A percentile compares a stretch with the other conserved stretches of the same genome.
Conservation (phyloP, 2,797 vertebrate species). For the Amblyraja radiata region DNA sequence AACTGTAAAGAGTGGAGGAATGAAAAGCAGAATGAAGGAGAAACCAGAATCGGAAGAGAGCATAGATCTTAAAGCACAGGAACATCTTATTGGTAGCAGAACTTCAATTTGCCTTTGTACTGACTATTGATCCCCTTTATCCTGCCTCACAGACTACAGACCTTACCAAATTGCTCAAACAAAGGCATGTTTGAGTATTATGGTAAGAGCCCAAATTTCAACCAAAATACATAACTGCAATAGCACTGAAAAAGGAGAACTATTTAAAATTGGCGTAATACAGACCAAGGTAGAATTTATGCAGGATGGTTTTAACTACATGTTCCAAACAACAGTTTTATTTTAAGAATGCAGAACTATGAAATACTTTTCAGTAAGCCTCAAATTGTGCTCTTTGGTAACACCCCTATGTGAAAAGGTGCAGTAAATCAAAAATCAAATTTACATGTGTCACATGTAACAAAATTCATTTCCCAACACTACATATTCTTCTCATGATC, state of each 20-base stretch:
- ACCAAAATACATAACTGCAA: neutral
- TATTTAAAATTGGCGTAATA: no score
- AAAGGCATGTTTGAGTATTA: neutral
- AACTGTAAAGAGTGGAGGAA: neutral
- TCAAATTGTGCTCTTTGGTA: neutral
- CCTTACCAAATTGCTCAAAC: neutral
- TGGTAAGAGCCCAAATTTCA: neutral
- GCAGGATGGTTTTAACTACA: neutral
- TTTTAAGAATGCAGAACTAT: neutral
- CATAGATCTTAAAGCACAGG: neutral
- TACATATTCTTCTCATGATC: neutral
- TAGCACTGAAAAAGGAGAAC: neutral
- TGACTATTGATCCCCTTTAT: neutral
- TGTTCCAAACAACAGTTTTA: neutral
- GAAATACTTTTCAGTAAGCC: neutral
- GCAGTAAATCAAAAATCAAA: neutral
- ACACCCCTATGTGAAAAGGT: neutral
- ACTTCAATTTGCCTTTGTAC: neutral
- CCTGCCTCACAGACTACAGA: neutral
- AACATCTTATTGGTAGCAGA: neutral
- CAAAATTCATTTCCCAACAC: neutral
- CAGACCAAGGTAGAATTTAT: neutral
- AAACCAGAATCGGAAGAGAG: neutral
- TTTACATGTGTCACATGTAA: neutral
- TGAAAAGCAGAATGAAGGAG: neutral